Evolutionary conservation across 2,797 vertebrate species (phyloP).

Genomic region (Ctenopoma multispine): DNA sequence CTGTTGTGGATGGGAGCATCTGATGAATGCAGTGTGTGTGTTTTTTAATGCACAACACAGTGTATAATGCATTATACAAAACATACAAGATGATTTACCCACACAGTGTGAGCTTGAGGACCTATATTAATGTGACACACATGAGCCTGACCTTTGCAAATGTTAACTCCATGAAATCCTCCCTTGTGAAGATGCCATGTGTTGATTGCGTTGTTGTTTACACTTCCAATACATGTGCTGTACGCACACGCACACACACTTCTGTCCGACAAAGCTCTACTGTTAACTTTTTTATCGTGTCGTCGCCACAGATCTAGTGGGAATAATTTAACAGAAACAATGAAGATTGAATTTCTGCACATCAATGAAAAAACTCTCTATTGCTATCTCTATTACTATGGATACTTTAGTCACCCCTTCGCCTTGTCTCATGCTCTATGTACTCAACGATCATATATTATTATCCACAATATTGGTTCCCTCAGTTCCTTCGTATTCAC

Average conservation of each 20-base stretch:
- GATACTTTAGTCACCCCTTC: not conserved
- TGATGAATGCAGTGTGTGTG: too few relatives aligned
- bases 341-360: conserved; percentile 1
- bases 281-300: conserved; percentile 36
- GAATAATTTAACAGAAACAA: conserved; percentile 21
- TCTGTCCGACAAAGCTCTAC: conserved; percentile 8
- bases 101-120: conserved; percentile 1
- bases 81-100: conserved; percentile 4
- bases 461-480: conserved; percentile 6
- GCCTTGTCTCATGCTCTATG: not conserved
- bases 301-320: not conserved
- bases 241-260: not conserved
- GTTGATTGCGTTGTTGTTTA: conserved; percentile 19
- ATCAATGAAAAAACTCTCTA: not conserved
- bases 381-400: not conserved
- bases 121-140: not conserved
- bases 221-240: not conserved
- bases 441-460: not conserved
- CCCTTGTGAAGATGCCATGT: not conserved
- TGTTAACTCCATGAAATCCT: not conserved
- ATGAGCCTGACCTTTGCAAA: conserved; percentile 34
- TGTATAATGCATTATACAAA: conserved; percentile 9
- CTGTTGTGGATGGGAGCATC: too few relatives aligned
- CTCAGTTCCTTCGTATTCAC: not conserved
- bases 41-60: conserved; percentile 12